Conservation (phyloP, 2,888 invertebrate genomes). For the Coenonympha arcania region DNA sequence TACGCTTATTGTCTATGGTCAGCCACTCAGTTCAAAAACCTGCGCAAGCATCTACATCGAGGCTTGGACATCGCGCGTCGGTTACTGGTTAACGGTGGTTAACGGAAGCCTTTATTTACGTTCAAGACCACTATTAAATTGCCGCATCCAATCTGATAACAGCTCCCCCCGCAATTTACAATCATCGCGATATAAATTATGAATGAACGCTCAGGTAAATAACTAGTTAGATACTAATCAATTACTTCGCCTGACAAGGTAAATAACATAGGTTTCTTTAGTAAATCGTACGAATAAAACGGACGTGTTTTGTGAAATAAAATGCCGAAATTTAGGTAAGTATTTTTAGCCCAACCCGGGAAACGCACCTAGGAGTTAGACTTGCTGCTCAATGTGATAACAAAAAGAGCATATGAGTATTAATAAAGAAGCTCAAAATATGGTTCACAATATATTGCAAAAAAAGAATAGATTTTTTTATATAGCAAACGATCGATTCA, state of each 20-base stretch:
- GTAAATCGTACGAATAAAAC: no score
- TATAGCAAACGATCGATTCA: no score
- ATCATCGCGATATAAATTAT: background rate
- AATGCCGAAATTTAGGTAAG: no score
- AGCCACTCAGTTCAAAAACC: conserved; percentile 2
- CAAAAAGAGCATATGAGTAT: no score
- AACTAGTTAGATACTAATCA: conserved; percentile 1
- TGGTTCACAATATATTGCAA: no score
- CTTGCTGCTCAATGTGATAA: no score
- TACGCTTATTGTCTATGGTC: background rate
- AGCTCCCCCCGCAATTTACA: conserved; percentile 10
- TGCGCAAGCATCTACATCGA: conserved; percentile 3
- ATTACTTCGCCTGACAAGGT: background rate
- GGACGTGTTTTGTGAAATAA: no score
- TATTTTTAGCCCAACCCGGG: no score
- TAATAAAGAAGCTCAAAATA: no score
- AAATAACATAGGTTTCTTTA: no score
- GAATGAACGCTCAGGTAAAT: background rate
- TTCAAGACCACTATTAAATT: conserved; percentile 15
- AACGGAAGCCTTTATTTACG: conserved; percentile 14
- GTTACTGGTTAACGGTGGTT: conserved; percentile 20
- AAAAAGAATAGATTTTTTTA: no score
- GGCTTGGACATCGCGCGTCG: background rate
- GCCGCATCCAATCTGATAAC: conserved; percentile 19
- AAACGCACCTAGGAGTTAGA: no score